Conservation (phyloP, 2,113 vertebrate species). For the Prietella phreatophila region DNA sequence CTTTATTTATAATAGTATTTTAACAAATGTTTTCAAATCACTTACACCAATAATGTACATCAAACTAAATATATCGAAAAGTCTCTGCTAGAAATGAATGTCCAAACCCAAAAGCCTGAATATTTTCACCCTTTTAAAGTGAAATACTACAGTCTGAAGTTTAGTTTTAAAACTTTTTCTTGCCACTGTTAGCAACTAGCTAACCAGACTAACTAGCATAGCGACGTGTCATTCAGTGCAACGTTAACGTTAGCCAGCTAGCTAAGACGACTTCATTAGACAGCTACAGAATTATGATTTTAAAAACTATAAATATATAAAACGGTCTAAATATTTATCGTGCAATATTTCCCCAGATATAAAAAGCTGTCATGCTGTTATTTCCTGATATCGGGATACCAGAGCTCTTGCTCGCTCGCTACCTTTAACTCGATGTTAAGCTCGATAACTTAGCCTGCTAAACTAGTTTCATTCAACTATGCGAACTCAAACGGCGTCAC, state of each 20-base stretch:
- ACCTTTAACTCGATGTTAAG: neutral
- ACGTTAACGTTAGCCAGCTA: slow-evolving; percentile 2
- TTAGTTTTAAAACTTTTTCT: neutral
- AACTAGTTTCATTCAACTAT: slow-evolving; percentile 21
- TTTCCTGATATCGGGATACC: neutral
- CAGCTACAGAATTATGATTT: neutral
- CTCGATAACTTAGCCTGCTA: slow-evolving; percentile 9
- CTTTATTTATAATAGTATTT: neutral
- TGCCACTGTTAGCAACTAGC: neutral
- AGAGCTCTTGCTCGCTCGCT: neutral
- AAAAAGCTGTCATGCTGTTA: neutral
- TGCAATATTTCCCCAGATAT: neutral
- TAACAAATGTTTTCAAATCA: neutral
- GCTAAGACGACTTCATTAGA: neutral
- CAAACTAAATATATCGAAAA: neutral
- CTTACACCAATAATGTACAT: neutral
- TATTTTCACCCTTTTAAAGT: neutral
- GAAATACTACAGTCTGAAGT: neutral
- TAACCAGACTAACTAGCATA: slow-evolving; percentile 6
- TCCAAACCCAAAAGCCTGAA: neutral
- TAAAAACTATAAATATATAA: too few relatives aligned
- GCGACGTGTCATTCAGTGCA: slow-evolving; percentile 33
- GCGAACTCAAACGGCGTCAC: neutral
- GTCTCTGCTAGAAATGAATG: neutral
- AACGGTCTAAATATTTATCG: neutral